Conservation (phyloP, 53 echinoderm and acorn worm genomes). For the Echinarachnius parma region DNA sequence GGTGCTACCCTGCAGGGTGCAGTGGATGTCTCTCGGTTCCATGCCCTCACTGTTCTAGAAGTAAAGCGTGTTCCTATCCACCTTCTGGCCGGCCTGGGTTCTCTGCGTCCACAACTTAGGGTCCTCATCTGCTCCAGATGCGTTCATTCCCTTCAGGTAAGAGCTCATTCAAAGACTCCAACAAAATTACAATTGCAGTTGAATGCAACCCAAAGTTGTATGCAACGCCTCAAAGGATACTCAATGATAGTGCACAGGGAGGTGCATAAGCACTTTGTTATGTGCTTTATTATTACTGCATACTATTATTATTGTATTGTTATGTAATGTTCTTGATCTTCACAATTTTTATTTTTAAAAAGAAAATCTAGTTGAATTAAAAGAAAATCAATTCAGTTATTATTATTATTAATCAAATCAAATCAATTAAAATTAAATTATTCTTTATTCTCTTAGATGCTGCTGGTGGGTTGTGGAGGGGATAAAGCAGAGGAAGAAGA, state of each 20-base stretch:
- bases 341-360: neutral
- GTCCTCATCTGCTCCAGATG: slow-evolving; percentile 83
- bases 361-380: neutral
- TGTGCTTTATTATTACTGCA: no score
- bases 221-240: no score
- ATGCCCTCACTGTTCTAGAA: slow-evolving; percentile 66
- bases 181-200: neutral
- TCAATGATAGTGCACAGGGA: no score
- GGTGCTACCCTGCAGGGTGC: slow-evolving; percentile 63
- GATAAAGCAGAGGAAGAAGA: slow-evolving; percentile 60
- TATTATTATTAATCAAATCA: no score
- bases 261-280: no score
- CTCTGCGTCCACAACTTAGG: slow-evolving; percentile 68
- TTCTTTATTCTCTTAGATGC: slow-evolving; percentile 28
- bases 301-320: no score
- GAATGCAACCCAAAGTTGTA: no score
- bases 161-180: neutral
- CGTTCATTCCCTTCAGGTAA: slow-evolving; percentile 68
- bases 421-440: no score
- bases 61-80: slow-evolving; percentile 81
- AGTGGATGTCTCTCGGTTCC: slow-evolving; percentile 75
- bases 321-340: no score
- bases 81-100: slow-evolving; percentile 70
- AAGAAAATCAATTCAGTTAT: no score
- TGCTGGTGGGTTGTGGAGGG: slow-evolving; percentile 73